phyloP scores from a whole-genome alignment of 2,797 vertebrate genomes.

The Amblyopsis hoosieri region DNA sequence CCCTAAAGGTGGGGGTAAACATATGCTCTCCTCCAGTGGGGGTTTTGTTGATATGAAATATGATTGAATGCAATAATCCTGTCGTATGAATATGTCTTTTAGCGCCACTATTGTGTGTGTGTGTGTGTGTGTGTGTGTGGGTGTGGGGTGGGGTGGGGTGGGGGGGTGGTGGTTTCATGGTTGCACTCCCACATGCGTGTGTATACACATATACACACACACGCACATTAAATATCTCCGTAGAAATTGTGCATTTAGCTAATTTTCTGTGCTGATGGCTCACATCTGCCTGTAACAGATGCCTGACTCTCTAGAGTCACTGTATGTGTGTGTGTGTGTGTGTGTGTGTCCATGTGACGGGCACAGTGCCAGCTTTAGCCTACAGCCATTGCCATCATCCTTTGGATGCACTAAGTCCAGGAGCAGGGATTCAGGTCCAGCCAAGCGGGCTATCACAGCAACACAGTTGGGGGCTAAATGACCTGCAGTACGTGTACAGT shows the following conservation, averaged over 20 bases:
- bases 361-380: constrained; percentile 38
- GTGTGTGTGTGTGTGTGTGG: constrained; percentile 4
- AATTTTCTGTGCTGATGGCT: constrained; percentile 37
- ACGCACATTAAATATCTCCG: neutral
- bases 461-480: constrained; percentile 37
- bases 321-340: constrained; percentile 8
- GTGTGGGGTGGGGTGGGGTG: constrained; percentile 10
- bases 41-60: constrained; percentile 27
- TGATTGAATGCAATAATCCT: constrained; percentile 33
- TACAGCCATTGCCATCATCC: constrained; percentile 13
- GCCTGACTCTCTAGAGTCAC: constrained; percentile 26
- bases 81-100: constrained; percentile 37
- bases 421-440: constrained; percentile 18
- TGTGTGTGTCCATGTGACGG: constrained; percentile 32
- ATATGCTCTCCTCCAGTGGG: constrained; percentile 59
- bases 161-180: neutral
- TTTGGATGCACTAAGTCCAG: constrained; percentile 32
- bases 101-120: neutral
- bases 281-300: constrained; percentile 65
- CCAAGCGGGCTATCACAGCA: constrained; percentile 36
- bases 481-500: constrained; percentile 11
- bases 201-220: no score
- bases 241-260: constrained; percentile 10
- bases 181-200: no score
- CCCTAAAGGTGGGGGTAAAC: constrained; percentile 44